Evolutionary conservation across 1,140 invertebrate genomes (phyloP), one percentile per base, ranked within the genome.

Genomic region (Bombus turneri): DNA sequence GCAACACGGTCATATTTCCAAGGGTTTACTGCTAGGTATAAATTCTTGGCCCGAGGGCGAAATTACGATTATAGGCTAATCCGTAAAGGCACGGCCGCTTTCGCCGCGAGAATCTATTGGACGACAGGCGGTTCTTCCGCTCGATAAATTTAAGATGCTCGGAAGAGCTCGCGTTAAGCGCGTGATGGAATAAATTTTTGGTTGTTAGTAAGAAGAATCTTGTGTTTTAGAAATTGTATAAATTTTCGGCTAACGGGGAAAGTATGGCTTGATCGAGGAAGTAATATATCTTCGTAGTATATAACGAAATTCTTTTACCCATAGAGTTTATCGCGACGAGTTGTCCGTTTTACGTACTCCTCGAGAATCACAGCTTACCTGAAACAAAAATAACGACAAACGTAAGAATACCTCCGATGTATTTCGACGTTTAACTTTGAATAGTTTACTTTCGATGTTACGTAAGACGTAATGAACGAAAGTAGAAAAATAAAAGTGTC

Each of bases 61-160:
- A 83, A 83, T 83, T 83, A 83, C 82, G 82, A 83, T 83, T 59
- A 78, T 71, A 34, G 74, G 73, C 74, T 77, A 69, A 78, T 83
- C 62, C 82, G 62, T 53, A 53, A 53, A 53, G 47, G 47, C 47
- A 53, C 47, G 47, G 47, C 47, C 47, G 47, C 47, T 53, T 53
- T 53, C 47, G 47, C 47, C 47, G 47, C 47, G 47, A 53, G 47
- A 39, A 43, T 74, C 72, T 47, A 74, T 74, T 25, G 41, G n/a
- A 31, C 72, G 9, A 39, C 25, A 62, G 59, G 8, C 47, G 47
- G 68, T 25, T 39, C 57, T 74, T 73, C 39, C 37, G 80, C 71
- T 64, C 71, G 80, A 74, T 82, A 82, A 82, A 74, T 74, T 71
- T 53, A 25, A 43, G 53, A 68, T 13, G 34, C 25, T 62, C 59